Evolutionary conservation across 2,888 invertebrate species (phyloP).

Genomic region (Trissonchulus latispiculum): DNA sequence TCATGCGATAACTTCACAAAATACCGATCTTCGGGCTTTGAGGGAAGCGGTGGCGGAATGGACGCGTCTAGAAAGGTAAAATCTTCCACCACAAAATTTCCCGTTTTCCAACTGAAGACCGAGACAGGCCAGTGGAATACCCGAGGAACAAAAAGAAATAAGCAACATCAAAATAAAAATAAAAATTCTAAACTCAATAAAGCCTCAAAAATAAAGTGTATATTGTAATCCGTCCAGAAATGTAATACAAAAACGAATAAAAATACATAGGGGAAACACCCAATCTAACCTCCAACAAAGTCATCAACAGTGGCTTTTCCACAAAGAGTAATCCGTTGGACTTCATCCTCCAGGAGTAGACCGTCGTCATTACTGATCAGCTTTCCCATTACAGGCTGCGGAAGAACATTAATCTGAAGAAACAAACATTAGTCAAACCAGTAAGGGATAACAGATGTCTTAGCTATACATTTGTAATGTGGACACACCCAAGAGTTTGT

Average conservation of each 20-base stretch:
- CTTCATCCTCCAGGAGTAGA: constrained; percentile 4
- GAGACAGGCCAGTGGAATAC: not conserved
- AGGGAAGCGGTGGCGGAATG: not conserved
- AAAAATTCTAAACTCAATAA: too few species aligned
- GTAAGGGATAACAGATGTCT: too few species aligned
- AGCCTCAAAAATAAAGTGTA: too few species aligned
- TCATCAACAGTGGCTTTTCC: not conserved
- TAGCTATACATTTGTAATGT: too few species aligned
- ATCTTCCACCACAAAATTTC: constrained; percentile 7
- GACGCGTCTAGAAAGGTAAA: not conserved
- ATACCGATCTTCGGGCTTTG: too few species aligned
- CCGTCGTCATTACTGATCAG: not conserved
- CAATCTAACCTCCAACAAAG: not conserved
- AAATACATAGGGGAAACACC: too few species aligned
- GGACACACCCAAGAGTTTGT: too few species aligned
- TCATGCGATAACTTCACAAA: too few species aligned
- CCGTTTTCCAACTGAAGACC: not conserved
- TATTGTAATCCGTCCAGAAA: too few species aligned
- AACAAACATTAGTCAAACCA: constrained; percentile 17
- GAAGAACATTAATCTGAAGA: constrained; percentile 60
- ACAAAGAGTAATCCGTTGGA: not conserved
- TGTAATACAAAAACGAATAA: too few species aligned
- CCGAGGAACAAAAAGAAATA: not conserved
- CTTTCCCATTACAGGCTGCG: constrained; percentile 53
- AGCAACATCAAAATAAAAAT: too few species aligned